Evolutionary conservation across 2,888 invertebrate species (phyloP), one percentile per base, ranked within the genome.

Genomic region (Beris chalybata): DNA sequence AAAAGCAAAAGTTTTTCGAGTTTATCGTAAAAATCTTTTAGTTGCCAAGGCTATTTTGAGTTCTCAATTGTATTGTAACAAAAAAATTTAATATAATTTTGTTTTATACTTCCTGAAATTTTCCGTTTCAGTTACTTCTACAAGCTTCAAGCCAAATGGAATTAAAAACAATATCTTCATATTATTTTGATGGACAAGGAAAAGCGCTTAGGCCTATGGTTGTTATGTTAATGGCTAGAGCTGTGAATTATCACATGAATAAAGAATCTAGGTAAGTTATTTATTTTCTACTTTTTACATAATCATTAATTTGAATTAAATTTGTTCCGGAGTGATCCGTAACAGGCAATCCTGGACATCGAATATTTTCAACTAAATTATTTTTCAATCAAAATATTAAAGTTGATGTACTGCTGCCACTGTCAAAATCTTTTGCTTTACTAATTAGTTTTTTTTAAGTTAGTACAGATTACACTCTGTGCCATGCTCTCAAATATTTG

Each of bases 141-240:
- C 85, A 85, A 76, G 91, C 91, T 81, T 92, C 92, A 75, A 88
- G 88, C 79, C 90, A 91, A 81, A 84, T 89, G 70, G 93, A 95
- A 82, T 84, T 98, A 78, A 89, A 90, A 82, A 90, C 91, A 79
- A 94, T 97, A 83, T 90, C 97, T 70, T 92, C 93, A 77, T 98
- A 99, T 83, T 97, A 98, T 84, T 97, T 99, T 84, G 95, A 96
- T 83, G 97, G 97, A 69, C 92, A 96, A 81, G 98, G 98, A 76
- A 99, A 99, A 85, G 93, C 96, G 73, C 85, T 98, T 73, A 87
- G 98, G 78, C 98, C 98, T 59, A 93, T 95, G 90, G 90, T 98
- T 61, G 90, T 93, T 64, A 88, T 96, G 78, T 87, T 98, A 66
- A 94, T 97, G 92, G 93, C 96, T 73, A 87, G 92, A 82, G 95